Base-by-base conservation (phyloP, 2,888 invertebrate species). In the Sturmia bella region DNA sequence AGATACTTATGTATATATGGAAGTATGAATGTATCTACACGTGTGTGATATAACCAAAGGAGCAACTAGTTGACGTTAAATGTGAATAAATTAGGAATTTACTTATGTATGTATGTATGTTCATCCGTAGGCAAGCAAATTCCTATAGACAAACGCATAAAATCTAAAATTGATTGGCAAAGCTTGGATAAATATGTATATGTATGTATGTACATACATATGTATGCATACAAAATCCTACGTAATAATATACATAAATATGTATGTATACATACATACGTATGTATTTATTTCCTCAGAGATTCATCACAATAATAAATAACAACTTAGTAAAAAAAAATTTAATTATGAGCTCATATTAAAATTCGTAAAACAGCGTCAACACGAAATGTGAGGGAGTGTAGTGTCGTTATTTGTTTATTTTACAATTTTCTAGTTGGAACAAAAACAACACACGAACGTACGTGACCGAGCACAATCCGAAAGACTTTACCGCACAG, bases 51-150 rank as follows among this genome's bases (percentile, higher is more conserved):
- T 13, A 59, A 70, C 6, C 27, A 48, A 37, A 32, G 41, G 52
- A 78, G 74, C 80, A 80, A 80, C 80, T 80, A 70, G 80, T 80
- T 70, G 70, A 37, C 70, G 37, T 66, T 45, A 54, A 52, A 37
- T 21, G 39, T 17, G 11, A 27, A 39, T 39, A 66, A 56, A 68
- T 43, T 15, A 39, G 48, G n/a, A n/a, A 11, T 21, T 56, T 45
- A 57, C 21, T n/a, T n/a, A n/a, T n/a, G 12, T 24, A 7, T 9
- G 9, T 7, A 13, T 39, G 21, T 24, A 48, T 15, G 48, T 27
- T 4, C 27, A 27, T 27, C 3, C 6, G 27, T 4, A 27, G 3
- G 27, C 6, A 27, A 3, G 6, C 27, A 27, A 4, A 27, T 3
- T 6, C 3, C 6, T 27, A 3, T n/a, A n/a, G n/a, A n/a, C n/a